These are phyloP conservation scores for Candidula unifasciata DNA, from an alignment of 2,888 invertebrate species.

Conservation along the genomic window DNA sequence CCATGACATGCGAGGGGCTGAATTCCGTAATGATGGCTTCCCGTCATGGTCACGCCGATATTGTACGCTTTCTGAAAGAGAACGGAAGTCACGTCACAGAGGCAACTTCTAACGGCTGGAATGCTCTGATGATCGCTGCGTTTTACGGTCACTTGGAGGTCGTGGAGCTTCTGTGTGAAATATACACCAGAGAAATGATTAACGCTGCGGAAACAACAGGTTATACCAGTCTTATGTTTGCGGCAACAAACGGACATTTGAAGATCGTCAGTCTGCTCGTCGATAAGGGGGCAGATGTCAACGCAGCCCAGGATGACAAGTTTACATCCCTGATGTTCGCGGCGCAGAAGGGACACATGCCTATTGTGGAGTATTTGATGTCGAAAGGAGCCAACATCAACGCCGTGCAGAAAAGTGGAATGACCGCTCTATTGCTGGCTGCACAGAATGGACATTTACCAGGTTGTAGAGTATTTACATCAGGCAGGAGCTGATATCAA, in stretches of 20 bases:
- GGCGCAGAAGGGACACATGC: conserved; percentile 3
- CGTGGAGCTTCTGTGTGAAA: background rate
- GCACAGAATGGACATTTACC: conserved; percentile 6
- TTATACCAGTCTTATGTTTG: conserved; percentile 9
- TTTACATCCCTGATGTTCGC: conserved; percentile 29
- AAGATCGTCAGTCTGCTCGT: background rate
- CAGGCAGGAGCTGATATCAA: background rate
- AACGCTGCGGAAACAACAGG: background rate
- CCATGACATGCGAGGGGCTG: background rate
- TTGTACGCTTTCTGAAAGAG: background rate
- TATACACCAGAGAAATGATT: background rate
- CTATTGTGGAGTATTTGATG: conserved; percentile 3
- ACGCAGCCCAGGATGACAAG: conserved; percentile 1
- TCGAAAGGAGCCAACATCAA: background rate
- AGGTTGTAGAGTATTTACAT: conserved; percentile 7
- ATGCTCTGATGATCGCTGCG: conserved; percentile 29
- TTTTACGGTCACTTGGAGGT: conserved; percentile 13
- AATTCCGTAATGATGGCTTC: conserved; percentile 19
- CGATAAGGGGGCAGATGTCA: background rate
- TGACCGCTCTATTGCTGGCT: background rate
- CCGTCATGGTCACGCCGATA: background rate
- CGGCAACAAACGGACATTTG: conserved; percentile 9
- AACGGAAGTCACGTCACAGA: background rate
- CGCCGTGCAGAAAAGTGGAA: background rate
- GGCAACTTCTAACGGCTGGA: background rate